phyloP scores from a whole-genome alignment of 1,140 invertebrate species.

The Maconellicoccus hirsutus region DNA sequence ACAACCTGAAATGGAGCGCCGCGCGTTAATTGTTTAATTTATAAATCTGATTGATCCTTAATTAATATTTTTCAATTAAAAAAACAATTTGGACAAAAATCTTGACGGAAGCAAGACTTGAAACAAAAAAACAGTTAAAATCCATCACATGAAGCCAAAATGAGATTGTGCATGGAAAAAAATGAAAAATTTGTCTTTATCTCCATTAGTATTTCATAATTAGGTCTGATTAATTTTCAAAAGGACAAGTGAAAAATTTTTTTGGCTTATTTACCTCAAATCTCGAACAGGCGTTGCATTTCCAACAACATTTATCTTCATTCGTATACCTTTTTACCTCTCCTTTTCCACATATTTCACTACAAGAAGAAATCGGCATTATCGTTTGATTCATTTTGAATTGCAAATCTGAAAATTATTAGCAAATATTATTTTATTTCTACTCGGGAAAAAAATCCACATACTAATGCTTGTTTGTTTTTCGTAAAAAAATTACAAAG shows the following conservation, averaged over 20 bases:
- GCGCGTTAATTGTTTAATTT: no score
- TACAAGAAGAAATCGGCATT: not conserved
- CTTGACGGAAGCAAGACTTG: no score
- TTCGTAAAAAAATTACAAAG: no score
- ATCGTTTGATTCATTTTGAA: not conserved
- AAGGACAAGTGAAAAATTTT: not conserved
- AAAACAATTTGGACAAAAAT: no score
- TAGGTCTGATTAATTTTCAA: not conserved
- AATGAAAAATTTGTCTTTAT: no score
- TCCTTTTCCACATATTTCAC: not conserved
- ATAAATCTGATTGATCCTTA: no score
- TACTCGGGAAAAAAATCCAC: no score
- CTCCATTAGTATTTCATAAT: not conserved
- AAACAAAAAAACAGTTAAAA: no score
- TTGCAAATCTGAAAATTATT: not conserved
- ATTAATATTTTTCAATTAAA: no score
- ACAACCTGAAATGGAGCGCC: not conserved
- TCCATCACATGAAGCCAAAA: no score
- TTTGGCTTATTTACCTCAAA: not conserved
- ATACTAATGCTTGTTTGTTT: no score
- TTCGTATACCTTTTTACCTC: not conserved
- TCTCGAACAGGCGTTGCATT: not conserved
- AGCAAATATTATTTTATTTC: not conserved
- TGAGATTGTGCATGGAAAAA: no score
- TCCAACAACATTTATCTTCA: constrained; percentile 2